Conservation (phyloP, 2,888 invertebrate genomes). For the Nasonia oneida region DNA sequence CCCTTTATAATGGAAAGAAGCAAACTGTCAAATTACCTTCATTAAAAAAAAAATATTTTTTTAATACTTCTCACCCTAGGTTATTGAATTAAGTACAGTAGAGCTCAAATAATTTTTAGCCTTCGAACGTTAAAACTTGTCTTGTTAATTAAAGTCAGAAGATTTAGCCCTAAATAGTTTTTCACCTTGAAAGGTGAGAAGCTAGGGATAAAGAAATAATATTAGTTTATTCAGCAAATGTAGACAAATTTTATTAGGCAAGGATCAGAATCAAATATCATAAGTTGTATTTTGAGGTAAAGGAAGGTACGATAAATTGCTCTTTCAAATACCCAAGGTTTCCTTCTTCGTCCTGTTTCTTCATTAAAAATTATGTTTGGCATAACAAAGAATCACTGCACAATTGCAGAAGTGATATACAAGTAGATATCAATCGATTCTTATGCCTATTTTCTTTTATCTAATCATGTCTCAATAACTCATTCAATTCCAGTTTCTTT, state of each 20-base stretch:
- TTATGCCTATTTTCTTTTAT: constrained; percentile 11
- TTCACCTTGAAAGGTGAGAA: constrained; percentile 26
- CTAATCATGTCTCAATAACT: neutral
- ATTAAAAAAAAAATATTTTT: constrained; percentile 26
- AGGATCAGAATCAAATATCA: constrained; percentile 50
- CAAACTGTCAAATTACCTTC: constrained; percentile 60
- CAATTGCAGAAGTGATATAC: constrained; percentile 35
- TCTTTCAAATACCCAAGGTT: constrained; percentile 54
- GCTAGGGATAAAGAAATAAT: constrained; percentile 36
- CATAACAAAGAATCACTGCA: constrained; percentile 15
- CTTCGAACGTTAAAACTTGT: constrained; percentile 26
- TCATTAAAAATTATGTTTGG: constrained; percentile 29
- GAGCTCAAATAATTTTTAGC: neutral
- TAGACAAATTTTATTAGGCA: constrained; percentile 54
- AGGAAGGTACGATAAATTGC: constrained; percentile 59
- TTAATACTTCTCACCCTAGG: constrained; percentile 21
- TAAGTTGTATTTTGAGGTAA: constrained; percentile 57
- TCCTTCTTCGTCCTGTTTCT: constrained; percentile 47
- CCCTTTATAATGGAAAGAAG: constrained; percentile 48
- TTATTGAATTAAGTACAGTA: neutral
- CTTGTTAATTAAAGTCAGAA: neutral
- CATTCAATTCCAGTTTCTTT: neutral
- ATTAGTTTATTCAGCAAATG: constrained; percentile 28
- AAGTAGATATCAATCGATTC: constrained; percentile 16
- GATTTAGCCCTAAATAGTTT: constrained; percentile 34